These are phyloP conservation scores for Clarias platycephalus DNA, from an alignment of 2,797 vertebrate species.

Conservation along the genomic window DNA sequence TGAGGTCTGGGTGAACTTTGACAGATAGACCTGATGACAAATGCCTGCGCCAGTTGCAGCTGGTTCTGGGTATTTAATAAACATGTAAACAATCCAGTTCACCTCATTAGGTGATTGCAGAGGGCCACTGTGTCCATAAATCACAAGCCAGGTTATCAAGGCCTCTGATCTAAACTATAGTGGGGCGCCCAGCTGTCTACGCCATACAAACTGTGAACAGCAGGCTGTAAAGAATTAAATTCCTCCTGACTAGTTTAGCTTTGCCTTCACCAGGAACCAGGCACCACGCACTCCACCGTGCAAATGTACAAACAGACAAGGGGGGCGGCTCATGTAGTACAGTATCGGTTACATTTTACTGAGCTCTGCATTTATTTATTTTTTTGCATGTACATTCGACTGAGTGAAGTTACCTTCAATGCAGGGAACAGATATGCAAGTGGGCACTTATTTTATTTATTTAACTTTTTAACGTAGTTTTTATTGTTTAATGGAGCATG, in stretches of 20 bases:
- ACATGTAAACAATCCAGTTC: conserved; percentile 95
- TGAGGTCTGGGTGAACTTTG: conserved; percentile 61
- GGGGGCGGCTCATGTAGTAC: conserved; percentile 3
- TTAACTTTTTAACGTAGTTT: background rate
- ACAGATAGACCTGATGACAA: conserved; percentile 77
- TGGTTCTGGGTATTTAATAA: conserved; percentile 98
- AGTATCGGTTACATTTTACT: conserved; percentile 23
- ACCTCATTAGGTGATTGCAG: conserved; percentile 95
- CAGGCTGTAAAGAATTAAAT: conserved; percentile 91
- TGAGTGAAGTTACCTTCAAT: background rate
- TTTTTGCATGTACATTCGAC: conserved; percentile 5
- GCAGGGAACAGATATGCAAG: background rate
- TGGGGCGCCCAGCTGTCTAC: conserved; percentile 97
- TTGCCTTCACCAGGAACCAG: conserved; percentile 60
- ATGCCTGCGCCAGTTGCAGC: conserved; percentile 78
- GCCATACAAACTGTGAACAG: conserved; percentile 78
- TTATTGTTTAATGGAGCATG: conserved; percentile 9
- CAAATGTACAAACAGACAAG: conserved; percentile 29
- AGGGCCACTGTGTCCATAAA: conserved; percentile 87
- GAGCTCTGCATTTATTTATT: background rate
- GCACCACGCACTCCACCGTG: conserved; percentile 21
- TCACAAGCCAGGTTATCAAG: conserved; percentile 94
- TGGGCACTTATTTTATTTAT: conserved; percentile 7
- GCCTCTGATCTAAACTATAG: conserved; percentile 95
- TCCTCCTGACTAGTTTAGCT: conserved; percentile 65